A percentile compares a stretch with the other conserved stretches of the same genome.
phyloP scores from a whole-genome alignment of 92 coral and sea anemone genomes.

The Muricea muricata region DNA sequence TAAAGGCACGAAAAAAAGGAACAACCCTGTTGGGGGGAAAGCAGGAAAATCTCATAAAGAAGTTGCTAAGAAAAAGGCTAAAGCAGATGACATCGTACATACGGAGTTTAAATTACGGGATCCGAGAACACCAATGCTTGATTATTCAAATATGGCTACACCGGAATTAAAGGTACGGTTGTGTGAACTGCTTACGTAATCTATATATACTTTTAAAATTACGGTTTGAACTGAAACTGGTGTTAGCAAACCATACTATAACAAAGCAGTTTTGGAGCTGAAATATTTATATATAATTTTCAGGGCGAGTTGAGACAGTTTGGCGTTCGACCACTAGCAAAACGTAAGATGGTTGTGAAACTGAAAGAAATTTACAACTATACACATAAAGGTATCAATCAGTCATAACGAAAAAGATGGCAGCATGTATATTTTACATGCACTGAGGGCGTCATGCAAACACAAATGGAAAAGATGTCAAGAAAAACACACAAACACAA shows the following conservation, averaged over 20 bases:
- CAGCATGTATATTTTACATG: no score
- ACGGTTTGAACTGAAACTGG: not conserved
- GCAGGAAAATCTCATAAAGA: not conserved
- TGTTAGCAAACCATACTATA: no score
- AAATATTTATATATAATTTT: not conserved
- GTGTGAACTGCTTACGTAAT: no score
- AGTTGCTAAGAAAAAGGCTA: not conserved
- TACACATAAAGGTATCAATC: slow-evolving; percentile 82
- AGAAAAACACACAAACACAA: no score
- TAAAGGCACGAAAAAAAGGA: not conserved
- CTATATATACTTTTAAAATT: not conserved
- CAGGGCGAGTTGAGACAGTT: slow-evolving; percentile 75
- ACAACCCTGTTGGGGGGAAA: not conserved
- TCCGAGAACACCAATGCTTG: slow-evolving; percentile 92
- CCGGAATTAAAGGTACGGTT: slow-evolving; percentile 81
- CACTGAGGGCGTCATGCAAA: no score
- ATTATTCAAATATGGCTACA: slow-evolving; percentile 83
- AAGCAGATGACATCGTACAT: not conserved
- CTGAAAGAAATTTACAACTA: slow-evolving; percentile 83
- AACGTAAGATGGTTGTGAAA: slow-evolving; percentile 88
- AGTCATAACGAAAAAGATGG: no score
- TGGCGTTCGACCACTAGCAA: slow-evolving; percentile 92
- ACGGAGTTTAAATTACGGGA: not conserved
- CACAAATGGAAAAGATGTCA: no score
- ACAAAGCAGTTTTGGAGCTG: slow-evolving; percentile 1